These are phyloP conservation scores for Apodemus sylvaticus DNA, from an alignment of 2,113 vertebrate genomes.

Conservation along the genomic window DNA sequence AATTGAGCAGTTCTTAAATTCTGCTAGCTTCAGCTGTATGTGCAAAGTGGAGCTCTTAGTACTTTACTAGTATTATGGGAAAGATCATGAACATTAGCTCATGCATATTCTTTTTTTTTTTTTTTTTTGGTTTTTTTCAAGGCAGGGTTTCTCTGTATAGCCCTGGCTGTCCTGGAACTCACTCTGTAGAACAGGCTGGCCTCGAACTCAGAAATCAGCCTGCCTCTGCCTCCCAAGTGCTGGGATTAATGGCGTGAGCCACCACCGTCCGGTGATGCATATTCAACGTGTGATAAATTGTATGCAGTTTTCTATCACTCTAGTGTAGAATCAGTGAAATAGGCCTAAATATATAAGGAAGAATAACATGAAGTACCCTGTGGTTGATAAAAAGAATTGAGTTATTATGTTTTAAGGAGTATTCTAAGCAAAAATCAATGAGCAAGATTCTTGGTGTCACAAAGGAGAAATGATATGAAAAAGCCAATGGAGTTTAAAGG, in stretches of 20 bases:
- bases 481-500: neutral
- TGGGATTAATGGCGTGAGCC: too few relatives aligned
- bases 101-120: neutral
- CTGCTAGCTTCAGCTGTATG: neutral
- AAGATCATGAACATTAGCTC: neutral
- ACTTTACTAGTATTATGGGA: neutral
- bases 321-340: neutral
- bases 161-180: too few relatives aligned
- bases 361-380: neutral
- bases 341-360: neutral
- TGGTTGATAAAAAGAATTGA: neutral
- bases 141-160: too few relatives aligned
- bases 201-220: too few relatives aligned
- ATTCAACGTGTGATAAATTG: neutral
- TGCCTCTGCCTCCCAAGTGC: too few relatives aligned
- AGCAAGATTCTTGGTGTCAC: neutral
- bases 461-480: neutral
- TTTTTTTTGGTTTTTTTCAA: too few relatives aligned
- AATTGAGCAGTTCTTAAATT: neutral
- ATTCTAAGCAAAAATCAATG: neutral
- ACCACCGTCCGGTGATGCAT: too few relatives aligned
- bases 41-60: neutral
- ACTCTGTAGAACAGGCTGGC: too few relatives aligned
- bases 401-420: neutral
- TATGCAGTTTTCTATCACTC: neutral